Base-by-base conservation (phyloP, 2,888 invertebrate species). In the Hypercompe scribonia region DNA sequence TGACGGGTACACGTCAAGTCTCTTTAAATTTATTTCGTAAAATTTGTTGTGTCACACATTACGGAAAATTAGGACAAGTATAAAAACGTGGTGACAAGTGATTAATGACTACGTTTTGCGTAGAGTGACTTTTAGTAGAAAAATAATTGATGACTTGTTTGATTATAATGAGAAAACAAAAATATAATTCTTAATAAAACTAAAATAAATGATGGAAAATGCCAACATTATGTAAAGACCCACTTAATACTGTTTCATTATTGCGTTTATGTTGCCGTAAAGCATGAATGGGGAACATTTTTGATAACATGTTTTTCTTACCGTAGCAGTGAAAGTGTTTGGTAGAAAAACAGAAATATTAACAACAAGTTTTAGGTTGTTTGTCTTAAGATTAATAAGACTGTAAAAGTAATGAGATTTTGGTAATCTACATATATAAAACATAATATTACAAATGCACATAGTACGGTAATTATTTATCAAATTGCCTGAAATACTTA, bases 1-100 rank as follows among this genome's bases (percentile, higher is more conserved):
- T 61, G 15, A 61, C 58, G 28, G 58, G 15, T 31, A 65, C 34
- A 65, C 11, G 21, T 65, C 64, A 24, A 8, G 5, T 18, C 63
- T 13, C 4, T 31, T 63, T 31, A 31, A 33, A 63, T 33, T 28
- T 50, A 24, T 61, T 61, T 13, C n/a, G 61, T 61, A 31, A 31
- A 63, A 33, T 63, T 54, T 54, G 28, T 65, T 61, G 11, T 65
- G 33, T 63, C 63, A 33, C 21, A 64, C 24, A 34, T 64, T 33
- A 36, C 13, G 33, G 34, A 65, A 36, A 63, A 64, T 64, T 68
- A 63, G 46, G 33, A 42, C 33, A 70, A 70, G 69, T 70, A 31
- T 46, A 70, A 70, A 70, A 70, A 69, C 63, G 33, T 63, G 63
- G 28, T 69, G 69, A 69, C 61, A 63, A 63, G 24, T 63, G 42